phyloP scores from a whole-genome alignment of 2,797 vertebrate species.

The Pantherophis vulpinus region DNA sequence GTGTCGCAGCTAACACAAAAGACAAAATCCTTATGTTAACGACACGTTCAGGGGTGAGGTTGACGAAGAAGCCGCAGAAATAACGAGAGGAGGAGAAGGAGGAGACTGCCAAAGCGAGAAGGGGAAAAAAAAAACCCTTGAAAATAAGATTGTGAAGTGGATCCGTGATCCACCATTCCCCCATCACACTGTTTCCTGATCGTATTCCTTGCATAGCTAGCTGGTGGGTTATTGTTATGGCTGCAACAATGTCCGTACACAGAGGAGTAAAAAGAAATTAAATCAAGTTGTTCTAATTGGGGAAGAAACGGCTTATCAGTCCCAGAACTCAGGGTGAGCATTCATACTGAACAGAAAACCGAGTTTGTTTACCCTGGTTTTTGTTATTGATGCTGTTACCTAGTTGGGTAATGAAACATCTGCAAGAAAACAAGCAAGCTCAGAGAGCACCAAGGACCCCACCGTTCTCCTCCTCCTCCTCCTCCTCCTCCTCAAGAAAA shows the following conservation, averaged over 20 bases:
- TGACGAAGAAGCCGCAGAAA: not conserved
- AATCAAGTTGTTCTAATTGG: not conserved
- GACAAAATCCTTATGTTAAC: not conserved
- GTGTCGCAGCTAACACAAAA: not conserved
- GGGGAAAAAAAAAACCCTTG: not conserved
- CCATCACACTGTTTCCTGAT: not conserved
- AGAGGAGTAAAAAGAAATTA: not conserved
- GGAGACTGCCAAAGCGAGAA: not conserved
- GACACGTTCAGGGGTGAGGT: not conserved
- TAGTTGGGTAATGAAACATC: too few species aligned
- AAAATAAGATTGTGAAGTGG: not conserved
- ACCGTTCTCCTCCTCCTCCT: too few species aligned
- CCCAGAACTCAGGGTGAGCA: not conserved
- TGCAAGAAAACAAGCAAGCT: too few species aligned
- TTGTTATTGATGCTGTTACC: too few species aligned
- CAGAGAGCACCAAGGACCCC: too few species aligned
- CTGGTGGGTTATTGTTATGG: not conserved
- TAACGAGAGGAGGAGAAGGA: not conserved
- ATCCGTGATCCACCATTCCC: not conserved
- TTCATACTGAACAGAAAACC: not conserved
- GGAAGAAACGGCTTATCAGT: not conserved
- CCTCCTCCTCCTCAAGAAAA: too few species aligned
- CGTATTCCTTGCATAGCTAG: not conserved
- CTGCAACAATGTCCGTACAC: not conserved
- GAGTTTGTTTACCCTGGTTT: not conserved